Evolutionary conservation across 2,797 vertebrate species (phyloP).

Genomic region (Notolabrus celidotus): DNA sequence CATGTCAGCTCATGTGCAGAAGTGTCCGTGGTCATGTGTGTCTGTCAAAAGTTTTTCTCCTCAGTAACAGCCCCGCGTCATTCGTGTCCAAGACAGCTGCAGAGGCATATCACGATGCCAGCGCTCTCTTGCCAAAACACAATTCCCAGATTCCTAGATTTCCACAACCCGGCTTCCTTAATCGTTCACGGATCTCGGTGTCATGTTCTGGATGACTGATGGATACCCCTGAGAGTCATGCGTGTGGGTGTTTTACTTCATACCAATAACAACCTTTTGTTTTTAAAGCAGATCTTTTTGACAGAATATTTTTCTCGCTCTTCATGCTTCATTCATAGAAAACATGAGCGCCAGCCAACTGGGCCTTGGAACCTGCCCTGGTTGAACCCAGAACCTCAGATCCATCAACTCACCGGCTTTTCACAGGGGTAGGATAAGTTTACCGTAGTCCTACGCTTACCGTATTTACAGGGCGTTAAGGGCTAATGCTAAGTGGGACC

Average conservation of each 20-base stretch:
- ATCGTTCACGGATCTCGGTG: constrained; percentile 72
- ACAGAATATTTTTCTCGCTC: constrained; percentile 43
- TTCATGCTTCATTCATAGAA: constrained; percentile 60
- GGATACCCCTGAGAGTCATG: constrained; percentile 49
- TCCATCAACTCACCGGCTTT: constrained; percentile 34
- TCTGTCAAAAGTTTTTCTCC: constrained; percentile 53
- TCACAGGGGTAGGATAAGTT: constrained; percentile 34
- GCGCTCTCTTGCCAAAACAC: constrained; percentile 64
- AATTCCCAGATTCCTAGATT: constrained; percentile 82
- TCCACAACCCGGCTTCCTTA: constrained; percentile 72
- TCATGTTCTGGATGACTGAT: constrained; percentile 73
- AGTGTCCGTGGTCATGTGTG: constrained; percentile 28
- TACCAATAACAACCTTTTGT: constrained; percentile 46
- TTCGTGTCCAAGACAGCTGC: constrained; percentile 74
- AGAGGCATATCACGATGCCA: constrained; percentile 56
- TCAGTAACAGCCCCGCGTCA: constrained; percentile 63
- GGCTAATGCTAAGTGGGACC: constrained; percentile 54
- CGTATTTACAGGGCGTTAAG: constrained; percentile 51
- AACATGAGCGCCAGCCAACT: constrained; percentile 40
- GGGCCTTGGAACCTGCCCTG: constrained; percentile 34
- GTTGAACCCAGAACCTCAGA: constrained; percentile 41
- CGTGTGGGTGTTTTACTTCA: constrained; percentile 60
- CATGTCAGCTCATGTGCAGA: constrained; percentile 4
- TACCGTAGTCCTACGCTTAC: constrained; percentile 35
- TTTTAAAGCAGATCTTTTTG: constrained; percentile 56